A percentile compares a stretch with the other conserved stretches of the same genome.
Evolutionary conservation across 2,888 invertebrate genomes (phyloP).

Genomic region (Stenurella melanura): DNA sequence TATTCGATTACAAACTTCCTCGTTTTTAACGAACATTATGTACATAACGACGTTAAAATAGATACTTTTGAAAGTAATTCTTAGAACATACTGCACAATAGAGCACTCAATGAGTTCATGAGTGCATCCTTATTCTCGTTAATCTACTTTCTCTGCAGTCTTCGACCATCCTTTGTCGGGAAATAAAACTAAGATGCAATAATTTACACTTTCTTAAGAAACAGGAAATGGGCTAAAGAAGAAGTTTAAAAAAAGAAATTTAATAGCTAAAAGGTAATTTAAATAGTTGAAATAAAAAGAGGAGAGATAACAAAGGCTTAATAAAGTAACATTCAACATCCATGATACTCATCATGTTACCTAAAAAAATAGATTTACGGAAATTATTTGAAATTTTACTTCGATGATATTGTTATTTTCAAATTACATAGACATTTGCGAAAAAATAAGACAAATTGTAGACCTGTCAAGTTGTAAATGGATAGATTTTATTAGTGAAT

Average conservation of each 20-base stretch:
- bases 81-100: not conserved
- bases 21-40: not conserved
- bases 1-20: not conserved
- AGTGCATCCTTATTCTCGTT: constrained; percentile 18
- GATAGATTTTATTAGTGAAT: no score
- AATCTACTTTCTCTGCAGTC: constrained; percentile 18
- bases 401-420: no score
- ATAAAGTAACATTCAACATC: no score
- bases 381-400: no score
- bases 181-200: constrained; percentile 1
- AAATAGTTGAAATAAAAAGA: not conserved
- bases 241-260: not conserved
- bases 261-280: constrained; percentile 8
- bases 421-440: no score
- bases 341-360: no score
- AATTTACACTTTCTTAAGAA: constrained; percentile 28
- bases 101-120: not conserved
- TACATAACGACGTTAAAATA: not conserved
- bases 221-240: constrained; percentile 2
- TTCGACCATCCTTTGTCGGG: constrained; percentile 14
- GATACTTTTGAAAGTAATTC: not conserved
- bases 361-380: no score
- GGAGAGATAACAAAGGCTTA: not conserved
- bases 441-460: no score
- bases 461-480: no score